A percentile compares a stretch with the other conserved stretches of the same genome.
These are phyloP conservation scores for Triplophysa bombifrons DNA, from an alignment of 2,797 vertebrate genomes.

Conservation along the genomic window DNA sequence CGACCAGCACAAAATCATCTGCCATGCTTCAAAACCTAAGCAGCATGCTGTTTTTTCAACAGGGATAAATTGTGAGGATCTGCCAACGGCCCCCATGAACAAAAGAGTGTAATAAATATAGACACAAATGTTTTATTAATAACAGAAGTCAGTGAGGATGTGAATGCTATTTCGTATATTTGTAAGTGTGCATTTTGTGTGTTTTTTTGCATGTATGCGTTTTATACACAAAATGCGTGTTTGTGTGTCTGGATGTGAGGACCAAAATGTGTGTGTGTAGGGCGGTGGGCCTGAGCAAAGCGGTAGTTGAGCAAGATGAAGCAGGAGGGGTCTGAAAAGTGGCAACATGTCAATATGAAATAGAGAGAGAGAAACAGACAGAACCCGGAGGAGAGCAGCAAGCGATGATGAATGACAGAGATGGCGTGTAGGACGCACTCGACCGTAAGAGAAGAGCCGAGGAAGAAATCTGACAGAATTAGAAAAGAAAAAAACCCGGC, in stretches of 20 bases:
- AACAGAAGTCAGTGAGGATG: background rate
- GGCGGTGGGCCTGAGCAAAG: slow-evolving; percentile 26
- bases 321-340: slow-evolving; percentile 54
- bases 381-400: slow-evolving; percentile 32
- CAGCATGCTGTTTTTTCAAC: too few relatives aligned
- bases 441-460: slow-evolving; percentile 45
- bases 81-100: background rate
- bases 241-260: too few relatives aligned
- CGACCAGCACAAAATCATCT: too few relatives aligned
- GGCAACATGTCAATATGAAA: slow-evolving; percentile 61
- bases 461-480: slow-evolving; percentile 45
- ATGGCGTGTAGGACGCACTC: slow-evolving; percentile 44
- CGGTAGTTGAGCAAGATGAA: slow-evolving; percentile 58
- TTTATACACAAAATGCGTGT: too few relatives aligned
- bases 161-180: background rate
- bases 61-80: background rate
- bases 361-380: slow-evolving; percentile 54
- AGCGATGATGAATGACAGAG: slow-evolving; percentile 53
- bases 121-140: background rate
- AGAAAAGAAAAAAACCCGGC: slow-evolving; percentile 31
- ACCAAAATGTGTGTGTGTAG: background rate
- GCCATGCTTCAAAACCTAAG: too few relatives aligned
- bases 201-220: background rate
- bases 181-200: background rate
- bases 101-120: background rate